Percentiles rank a stretch among this genome's conserved stretches.
These are phyloP conservation scores for Platichthys stellatus DNA, from an alignment of 2,113 vertebrate species.

Conservation along the genomic window DNA sequence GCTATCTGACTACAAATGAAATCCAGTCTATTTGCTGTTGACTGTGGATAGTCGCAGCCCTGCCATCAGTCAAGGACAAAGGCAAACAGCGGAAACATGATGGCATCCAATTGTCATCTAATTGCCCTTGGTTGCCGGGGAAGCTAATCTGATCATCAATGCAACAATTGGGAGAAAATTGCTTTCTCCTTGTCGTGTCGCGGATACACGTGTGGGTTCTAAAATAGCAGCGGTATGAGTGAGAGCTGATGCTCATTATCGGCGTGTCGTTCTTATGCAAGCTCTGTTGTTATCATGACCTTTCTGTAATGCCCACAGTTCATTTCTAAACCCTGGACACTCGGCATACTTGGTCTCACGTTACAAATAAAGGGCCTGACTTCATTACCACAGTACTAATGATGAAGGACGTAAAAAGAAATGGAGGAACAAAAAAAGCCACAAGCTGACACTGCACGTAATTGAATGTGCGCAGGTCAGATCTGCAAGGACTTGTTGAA, in stretches of 20 bases:
- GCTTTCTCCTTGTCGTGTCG: constrained; percentile 48
- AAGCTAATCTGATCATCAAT: constrained; percentile 70
- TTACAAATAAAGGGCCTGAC: constrained; percentile 43
- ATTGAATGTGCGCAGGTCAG: constrained; percentile 7
- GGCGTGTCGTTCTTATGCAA: constrained; percentile 24
- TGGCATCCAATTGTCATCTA: constrained; percentile 67
- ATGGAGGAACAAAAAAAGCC: constrained; percentile 9
- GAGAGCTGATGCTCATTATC: constrained; percentile 49
- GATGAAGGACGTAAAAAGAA: constrained; percentile 30
- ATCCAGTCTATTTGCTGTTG: constrained; percentile 47
- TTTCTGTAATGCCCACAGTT: constrained; percentile 37
- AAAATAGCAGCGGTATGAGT: constrained; percentile 40
- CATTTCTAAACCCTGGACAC: constrained; percentile 20
- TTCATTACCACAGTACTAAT: constrained; percentile 32
- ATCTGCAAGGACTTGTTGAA: constrained; percentile 33
- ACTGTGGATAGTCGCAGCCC: constrained; percentile 33
- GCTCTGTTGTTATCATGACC: constrained; percentile 44
- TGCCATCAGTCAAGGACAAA: constrained; percentile 63
- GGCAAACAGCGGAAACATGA: constrained; percentile 44
- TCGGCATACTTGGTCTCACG: constrained; percentile 15
- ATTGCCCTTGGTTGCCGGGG: constrained; percentile 64
- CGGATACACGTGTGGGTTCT: background rate
- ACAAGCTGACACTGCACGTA: background rate
- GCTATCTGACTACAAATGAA: constrained; percentile 58
- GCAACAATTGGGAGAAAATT: constrained; percentile 64